Percentiles rank a stretch among this genome's conserved stretches.
These are phyloP conservation scores for Coleophora flavipennella DNA, from an alignment of 2,888 invertebrate genomes.

Conservation along the genomic window DNA sequence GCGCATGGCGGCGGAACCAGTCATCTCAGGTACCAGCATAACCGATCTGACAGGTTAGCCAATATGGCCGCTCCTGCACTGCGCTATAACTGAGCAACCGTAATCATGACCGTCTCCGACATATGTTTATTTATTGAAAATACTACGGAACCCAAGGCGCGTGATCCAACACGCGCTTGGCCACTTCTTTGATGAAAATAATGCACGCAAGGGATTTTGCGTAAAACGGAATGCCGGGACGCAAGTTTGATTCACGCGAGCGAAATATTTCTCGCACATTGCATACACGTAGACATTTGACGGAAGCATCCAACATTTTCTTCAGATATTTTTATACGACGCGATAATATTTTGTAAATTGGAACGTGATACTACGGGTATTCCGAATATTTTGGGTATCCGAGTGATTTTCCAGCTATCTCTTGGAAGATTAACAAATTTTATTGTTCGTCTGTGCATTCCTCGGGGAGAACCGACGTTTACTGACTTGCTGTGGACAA, in stretches of 20 bases:
- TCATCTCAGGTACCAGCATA: too few relatives aligned
- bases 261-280: slow-evolving; percentile 32
- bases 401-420: slow-evolving; percentile 22
- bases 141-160: too few relatives aligned
- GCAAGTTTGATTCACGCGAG: slow-evolving; percentile 53
- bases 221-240: slow-evolving; percentile 46
- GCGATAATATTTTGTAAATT: slow-evolving; percentile 6
- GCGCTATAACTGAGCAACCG: too few relatives aligned
- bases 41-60: too few relatives aligned
- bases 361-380: slow-evolving; percentile 8
- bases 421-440: slow-evolving; percentile 41
- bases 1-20: too few relatives aligned
- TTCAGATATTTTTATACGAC: background rate
- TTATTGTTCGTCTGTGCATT: slow-evolving; percentile 38
- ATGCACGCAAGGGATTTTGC: slow-evolving; percentile 28
- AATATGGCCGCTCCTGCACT: too few relatives aligned
- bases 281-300: slow-evolving; percentile 9
- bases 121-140: too few relatives aligned
- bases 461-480: slow-evolving; percentile 31
- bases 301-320: slow-evolving; percentile 4
- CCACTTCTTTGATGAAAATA: slow-evolving; percentile 32
- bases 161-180: too few relatives aligned
- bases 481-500: slow-evolving; percentile 33
- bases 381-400: slow-evolving; percentile 27
- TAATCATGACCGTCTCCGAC: too few relatives aligned